phyloP scores from a whole-genome alignment of 2,888 invertebrate genomes.

The Calameuta pallipes region DNA sequence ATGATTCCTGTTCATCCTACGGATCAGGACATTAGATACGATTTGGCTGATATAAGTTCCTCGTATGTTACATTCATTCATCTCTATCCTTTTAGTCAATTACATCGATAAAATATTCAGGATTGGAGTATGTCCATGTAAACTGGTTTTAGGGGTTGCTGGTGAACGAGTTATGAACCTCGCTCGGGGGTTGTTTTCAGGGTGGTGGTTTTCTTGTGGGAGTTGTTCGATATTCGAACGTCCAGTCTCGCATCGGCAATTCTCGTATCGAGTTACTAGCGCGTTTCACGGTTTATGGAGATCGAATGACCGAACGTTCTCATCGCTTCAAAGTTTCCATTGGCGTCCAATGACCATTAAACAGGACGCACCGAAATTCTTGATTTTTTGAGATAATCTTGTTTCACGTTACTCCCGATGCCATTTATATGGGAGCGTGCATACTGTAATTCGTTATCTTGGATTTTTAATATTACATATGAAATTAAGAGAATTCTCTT shows the following conservation, averaged over 20 bases:
- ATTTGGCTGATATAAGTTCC: not conserved
- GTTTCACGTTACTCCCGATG: not conserved
- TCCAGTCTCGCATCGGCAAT: not conserved
- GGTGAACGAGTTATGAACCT: not conserved
- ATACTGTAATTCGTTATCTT: not conserved
- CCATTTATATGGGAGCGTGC: not conserved
- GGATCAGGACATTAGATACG: not conserved
- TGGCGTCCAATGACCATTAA: not conserved
- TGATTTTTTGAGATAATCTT: not conserved
- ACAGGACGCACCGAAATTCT: not conserved
- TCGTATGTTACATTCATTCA: conserved; percentile 39
- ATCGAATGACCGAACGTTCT: conserved; percentile 25
- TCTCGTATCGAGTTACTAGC: conserved; percentile 14
- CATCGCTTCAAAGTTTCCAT: not conserved
- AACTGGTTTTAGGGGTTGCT: not conserved
- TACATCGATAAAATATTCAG: conserved; percentile 41
- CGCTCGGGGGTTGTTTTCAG: not conserved
- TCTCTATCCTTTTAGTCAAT: conserved; percentile 41
- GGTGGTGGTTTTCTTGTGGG: not conserved
- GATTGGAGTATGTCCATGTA: not conserved
- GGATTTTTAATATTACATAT: not conserved
- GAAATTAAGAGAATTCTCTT: not conserved
- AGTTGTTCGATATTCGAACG: not conserved
- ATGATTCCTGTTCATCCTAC: not conserved
- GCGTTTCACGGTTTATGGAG: conserved; percentile 23